These are phyloP conservation scores for Nothocercus nigrocapillus DNA, from an alignment of 2,113 vertebrate species.

Conservation along the genomic window DNA sequence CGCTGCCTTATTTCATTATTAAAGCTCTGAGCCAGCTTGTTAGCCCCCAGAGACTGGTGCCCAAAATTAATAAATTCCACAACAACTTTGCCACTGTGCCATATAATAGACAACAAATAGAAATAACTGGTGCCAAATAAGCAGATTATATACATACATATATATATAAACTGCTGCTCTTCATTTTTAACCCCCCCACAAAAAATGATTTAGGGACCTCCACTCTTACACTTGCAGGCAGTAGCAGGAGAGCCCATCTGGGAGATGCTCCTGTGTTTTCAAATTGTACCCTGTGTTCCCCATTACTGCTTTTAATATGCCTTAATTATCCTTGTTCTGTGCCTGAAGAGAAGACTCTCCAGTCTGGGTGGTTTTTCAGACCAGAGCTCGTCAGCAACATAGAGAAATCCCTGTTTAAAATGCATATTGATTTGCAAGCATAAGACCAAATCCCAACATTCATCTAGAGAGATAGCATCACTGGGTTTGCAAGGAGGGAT, in stretches of 20 bases:
- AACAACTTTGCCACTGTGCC: accelerated
- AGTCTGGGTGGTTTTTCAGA: constrained; percentile 41
- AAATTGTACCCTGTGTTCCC: neutral
- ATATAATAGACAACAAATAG: neutral
- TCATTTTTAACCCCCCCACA: neutral
- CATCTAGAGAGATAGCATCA: neutral
- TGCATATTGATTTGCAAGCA: constrained; percentile 24
- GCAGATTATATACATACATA: too few relatives aligned
- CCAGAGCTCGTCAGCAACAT: constrained; percentile 15
- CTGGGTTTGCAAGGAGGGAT: neutral
- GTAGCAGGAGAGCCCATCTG: neutral
- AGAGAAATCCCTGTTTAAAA: constrained; percentile 37
- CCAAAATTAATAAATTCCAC: neutral
- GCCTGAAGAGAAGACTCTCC: constrained; percentile 27
- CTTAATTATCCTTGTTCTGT: constrained; percentile 30
- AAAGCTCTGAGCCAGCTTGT: neutral
- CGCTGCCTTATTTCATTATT: accelerated
- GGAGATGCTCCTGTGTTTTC: neutral
- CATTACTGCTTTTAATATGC: neutral
- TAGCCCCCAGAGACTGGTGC: too few relatives aligned
- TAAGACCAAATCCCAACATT: neutral
- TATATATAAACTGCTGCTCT: neutral
- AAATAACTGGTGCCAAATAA: neutral
- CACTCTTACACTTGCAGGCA: neutral
- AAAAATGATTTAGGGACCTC: neutral